Evolutionary conservation across 2,113 vertebrate species (phyloP).

Genomic region (Gracilinanus agilis): DNA sequence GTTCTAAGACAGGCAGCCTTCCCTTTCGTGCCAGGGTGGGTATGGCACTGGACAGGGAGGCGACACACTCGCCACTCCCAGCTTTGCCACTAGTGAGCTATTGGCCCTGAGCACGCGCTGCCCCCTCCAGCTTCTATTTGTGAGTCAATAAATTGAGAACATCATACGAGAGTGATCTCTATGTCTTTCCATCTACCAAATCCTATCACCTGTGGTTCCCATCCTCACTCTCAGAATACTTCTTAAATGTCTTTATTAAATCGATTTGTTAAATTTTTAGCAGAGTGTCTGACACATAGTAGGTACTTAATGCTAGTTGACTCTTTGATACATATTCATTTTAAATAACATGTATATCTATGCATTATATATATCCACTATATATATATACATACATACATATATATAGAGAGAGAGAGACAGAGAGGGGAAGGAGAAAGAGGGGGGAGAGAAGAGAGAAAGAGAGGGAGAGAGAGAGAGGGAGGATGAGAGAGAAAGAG

Average conservation of each 20-base stretch:
- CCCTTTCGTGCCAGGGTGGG: background rate
- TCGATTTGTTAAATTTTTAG: background rate
- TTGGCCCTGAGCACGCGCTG: background rate
- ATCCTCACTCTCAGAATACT: background rate
- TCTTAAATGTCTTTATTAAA: background rate
- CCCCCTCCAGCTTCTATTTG: background rate
- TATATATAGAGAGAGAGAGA: too few relatives aligned
- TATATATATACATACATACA: too few relatives aligned
- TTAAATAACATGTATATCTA: background rate
- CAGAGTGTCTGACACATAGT: background rate
- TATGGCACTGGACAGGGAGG: background rate
- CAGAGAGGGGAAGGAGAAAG: too few relatives aligned
- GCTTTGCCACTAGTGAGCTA: background rate
- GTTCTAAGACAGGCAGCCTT: background rate
- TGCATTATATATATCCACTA: background rate
- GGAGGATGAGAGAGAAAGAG: too few relatives aligned
- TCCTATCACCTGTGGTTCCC: background rate
- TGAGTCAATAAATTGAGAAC: background rate
- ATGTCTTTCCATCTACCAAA: background rate
- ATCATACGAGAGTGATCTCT: background rate
- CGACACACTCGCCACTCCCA: background rate
- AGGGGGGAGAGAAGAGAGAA: too few relatives aligned
- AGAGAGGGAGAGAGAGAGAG: too few relatives aligned
- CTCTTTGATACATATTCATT: background rate
- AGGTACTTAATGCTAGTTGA: too few relatives aligned